Evolutionary conservation across 1,140 invertebrate genomes (phyloP).

Genomic region (Drosophila orosa): DNA sequence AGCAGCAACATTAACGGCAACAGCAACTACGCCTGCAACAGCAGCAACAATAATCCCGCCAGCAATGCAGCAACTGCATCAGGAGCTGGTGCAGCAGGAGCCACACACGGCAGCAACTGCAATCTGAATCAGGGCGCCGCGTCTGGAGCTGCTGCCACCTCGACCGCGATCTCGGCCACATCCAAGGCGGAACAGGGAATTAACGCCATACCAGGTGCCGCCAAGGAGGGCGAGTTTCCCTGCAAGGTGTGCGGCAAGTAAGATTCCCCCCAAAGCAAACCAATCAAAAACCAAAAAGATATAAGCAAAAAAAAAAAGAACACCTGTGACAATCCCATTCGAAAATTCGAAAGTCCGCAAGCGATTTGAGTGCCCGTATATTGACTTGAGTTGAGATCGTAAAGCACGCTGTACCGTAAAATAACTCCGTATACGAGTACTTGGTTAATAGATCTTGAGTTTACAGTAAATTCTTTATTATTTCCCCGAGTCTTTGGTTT

Average conservation of each 20-base stretch:
- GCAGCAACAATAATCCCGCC: slow-evolving; percentile 25
- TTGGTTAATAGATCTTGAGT: slow-evolving; percentile 39
- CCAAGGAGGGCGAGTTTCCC: slow-evolving; percentile 88
- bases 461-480: not conserved
- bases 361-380: slow-evolving; percentile 75
- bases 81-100: slow-evolving; percentile 5
- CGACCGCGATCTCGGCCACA: slow-evolving; percentile 11
- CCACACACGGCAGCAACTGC: slow-evolving; percentile 28
- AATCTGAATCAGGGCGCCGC: slow-evolving; percentile 20
- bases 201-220: slow-evolving; percentile 40
- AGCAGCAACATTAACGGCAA: slow-evolving; percentile 13
- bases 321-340: slow-evolving; percentile 27
- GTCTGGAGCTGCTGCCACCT: not conserved
- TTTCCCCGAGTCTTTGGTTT: not conserved
- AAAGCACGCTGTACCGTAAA: slow-evolving; percentile 80
- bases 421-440: slow-evolving; percentile 39
- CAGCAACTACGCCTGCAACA: slow-evolving; percentile 10
- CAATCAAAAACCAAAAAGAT: slow-evolving; percentile 26
- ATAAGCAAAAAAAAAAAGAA: slow-evolving; percentile 26
- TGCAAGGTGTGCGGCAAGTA: slow-evolving; percentile 99
- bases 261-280: slow-evolving; percentile 86
- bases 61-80: slow-evolving; percentile 10
- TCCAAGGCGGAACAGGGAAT: slow-evolving; percentile 30
- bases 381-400: slow-evolving; percentile 80
- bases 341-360: slow-evolving; percentile 53